A percentile compares a stretch with the other conserved stretches of the same genome.
Conservation (phyloP, 1,140 invertebrate genomes). For the Ceratina australensis region DNA sequence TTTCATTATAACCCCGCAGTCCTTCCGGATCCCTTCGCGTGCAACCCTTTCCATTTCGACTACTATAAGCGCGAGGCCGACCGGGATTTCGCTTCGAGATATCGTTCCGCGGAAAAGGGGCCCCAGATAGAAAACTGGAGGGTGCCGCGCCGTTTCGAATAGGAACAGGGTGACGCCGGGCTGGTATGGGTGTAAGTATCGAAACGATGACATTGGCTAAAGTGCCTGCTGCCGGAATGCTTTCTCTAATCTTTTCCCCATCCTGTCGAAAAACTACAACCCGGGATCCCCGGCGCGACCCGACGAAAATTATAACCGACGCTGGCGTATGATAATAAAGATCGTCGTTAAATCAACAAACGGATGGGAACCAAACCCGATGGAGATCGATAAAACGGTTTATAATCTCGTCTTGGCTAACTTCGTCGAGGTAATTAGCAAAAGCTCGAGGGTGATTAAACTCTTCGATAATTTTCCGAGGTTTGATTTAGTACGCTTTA, state of each 20-base stretch:
- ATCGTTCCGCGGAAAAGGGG: constrained; percentile 50
- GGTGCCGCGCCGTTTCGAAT: constrained; percentile 33
- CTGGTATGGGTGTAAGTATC: constrained; percentile 51
- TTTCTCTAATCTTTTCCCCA: constrained; percentile 66
- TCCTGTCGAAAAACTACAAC: constrained; percentile 57
- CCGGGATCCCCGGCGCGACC: background rate
- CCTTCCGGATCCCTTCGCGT: constrained; percentile 69
- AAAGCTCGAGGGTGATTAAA: background rate
- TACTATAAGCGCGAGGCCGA: constrained; percentile 60
- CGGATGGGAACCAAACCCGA: background rate
- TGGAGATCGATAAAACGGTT: constrained; percentile 35
- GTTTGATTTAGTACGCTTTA: too few relatives aligned
- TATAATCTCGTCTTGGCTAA: background rate
- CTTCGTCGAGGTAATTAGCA: background rate
- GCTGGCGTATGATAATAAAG: constrained; percentile 52
- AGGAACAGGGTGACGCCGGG: constrained; percentile 7
- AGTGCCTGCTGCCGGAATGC: constrained; percentile 62
- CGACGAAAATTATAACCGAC: constrained; percentile 46
- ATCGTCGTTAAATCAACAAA: constrained; percentile 13
- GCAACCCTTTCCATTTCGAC: constrained; percentile 76
- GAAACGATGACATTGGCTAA: constrained; percentile 66
- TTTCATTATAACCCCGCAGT: constrained; percentile 80
- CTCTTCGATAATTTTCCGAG: background rate
- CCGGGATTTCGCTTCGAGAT: constrained; percentile 61
- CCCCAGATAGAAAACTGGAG: constrained; percentile 46